phyloP scores from a whole-genome alignment of 2,888 invertebrate species.

The Micoletzkya japonica region DNA sequence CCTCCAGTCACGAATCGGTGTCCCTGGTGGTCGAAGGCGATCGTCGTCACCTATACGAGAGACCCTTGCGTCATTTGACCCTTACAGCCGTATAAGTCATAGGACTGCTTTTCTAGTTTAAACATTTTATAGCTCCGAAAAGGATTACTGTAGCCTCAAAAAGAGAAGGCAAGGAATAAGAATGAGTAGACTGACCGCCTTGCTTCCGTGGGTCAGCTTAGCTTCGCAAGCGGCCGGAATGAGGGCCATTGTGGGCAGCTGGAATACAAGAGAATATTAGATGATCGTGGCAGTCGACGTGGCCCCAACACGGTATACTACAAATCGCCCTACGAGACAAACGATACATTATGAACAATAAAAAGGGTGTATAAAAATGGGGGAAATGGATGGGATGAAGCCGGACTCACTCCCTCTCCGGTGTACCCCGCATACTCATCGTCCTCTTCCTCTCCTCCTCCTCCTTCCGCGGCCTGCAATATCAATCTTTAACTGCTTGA shows the following conservation, averaged over 20 bases:
- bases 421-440: conserved; percentile 55
- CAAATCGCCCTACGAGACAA: too few relatives aligned
- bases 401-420: conserved; percentile 5
- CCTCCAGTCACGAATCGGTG: conserved; percentile 87
- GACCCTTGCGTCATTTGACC: too few relatives aligned
- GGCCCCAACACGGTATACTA: too few relatives aligned
- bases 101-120: too few relatives aligned
- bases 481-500: background rate
- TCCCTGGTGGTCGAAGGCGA: conserved; percentile 90
- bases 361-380: background rate
- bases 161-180: background rate
- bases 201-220: conserved; percentile 83
- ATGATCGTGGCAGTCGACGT: too few relatives aligned
- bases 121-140: background rate
- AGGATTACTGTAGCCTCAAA: background rate
- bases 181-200: conserved; percentile 73
- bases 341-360: background rate
- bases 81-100: too few relatives aligned
- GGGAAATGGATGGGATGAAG: conserved; percentile 22
- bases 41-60: conserved; percentile 72
- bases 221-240: conserved; percentile 72
- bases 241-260: conserved; percentile 65
- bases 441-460: conserved; percentile 64
- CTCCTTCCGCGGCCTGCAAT: conserved; percentile 16
- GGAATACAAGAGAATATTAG: too few relatives aligned